Evolutionary conservation across 2,113 vertebrate species (phyloP), one percentile per base, ranked within the genome.

Genomic region (Elephas maximus): DNA sequence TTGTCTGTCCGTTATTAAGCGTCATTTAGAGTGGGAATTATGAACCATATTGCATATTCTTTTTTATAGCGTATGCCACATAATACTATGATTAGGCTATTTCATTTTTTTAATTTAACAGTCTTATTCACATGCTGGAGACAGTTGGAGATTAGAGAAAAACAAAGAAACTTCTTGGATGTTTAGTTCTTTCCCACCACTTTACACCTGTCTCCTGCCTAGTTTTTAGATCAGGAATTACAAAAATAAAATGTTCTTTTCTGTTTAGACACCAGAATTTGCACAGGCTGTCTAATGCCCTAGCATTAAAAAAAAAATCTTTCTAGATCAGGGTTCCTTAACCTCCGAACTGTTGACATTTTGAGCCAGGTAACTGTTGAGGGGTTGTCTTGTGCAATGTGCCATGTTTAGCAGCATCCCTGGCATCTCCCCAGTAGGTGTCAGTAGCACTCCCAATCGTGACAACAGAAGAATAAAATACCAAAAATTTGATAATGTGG

Each of bases 141-240:
- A 69, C 12, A 48, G 23, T 48, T 45, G 37, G 71, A 92, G 14
- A 51, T n/a, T 79, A 85, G 37, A 94, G 57, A 91, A 93, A 90
- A 45, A 90, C 24, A 8, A 37, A 37, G 37, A 37, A 60, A 87
- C 37, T 45, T 90, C 30, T 57, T 21, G 26, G 7, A 24, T 82
- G 12, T 84, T 28, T 80, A 60, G 33, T 14, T 86, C 30, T 87
- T 77, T 95, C 10, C 88, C 4, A 41, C 53, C 37, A 30, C 14
- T 60, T 53, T 26, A 76, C 60, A 88, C n/a, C 11, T 85, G 2
- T 90, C 7, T 90, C 45, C 76, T 91, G 37, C 69, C 76, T 67
- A 51, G 37, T 60, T 94, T 93, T 94, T 91, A 88, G 74, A 17
- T 80, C 6, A 62, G 28, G 30, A 88, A 79, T 96, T 93, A 82